A percentile compares a stretch with the other conserved stretches of the same genome.
phyloP scores from a whole-genome alignment of 2,797 vertebrate genomes.

The Potorous gilbertii region DNA sequence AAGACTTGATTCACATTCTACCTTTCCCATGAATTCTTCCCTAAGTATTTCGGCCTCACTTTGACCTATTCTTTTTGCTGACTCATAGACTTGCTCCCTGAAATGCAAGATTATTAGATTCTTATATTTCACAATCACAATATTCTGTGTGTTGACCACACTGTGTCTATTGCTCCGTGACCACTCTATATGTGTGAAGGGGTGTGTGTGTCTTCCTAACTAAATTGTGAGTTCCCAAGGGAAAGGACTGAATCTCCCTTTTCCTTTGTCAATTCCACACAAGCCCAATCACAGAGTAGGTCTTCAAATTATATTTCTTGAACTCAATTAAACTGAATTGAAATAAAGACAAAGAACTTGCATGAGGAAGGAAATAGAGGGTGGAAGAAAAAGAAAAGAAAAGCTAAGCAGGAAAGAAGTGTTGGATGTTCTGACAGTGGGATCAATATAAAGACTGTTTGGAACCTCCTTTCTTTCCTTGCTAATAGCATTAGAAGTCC shows the following conservation, averaged over 20 bases:
- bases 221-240: neutral
- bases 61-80: neutral
- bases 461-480: constrained; percentile 86
- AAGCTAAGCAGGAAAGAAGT: constrained; percentile 74
- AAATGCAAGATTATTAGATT: neutral
- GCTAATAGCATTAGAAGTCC: constrained; percentile 86
- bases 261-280: constrained; percentile 15
- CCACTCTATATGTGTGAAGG: neutral
- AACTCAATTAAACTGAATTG: constrained; percentile 72
- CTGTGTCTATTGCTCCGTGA: neutral
- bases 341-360: constrained; percentile 73
- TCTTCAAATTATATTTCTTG: constrained; percentile 69
- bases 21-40: neutral
- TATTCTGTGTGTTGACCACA: neutral
- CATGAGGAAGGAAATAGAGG: constrained; percentile 55
- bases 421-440: constrained; percentile 75
- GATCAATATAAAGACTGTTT: constrained; percentile 83
- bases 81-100: neutral
- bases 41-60: neutral
- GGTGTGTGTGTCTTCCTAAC: neutral
- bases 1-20: neutral
- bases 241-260: neutral
- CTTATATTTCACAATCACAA: neutral
- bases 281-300: constrained; percentile 48
- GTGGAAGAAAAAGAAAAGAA: constrained; percentile 76